Percentiles rank a stretch among this genome's conserved stretches.
These are phyloP conservation scores for Orthonevra nobilis DNA, from an alignment of 2,888 invertebrate genomes.

Conservation along the genomic window DNA sequence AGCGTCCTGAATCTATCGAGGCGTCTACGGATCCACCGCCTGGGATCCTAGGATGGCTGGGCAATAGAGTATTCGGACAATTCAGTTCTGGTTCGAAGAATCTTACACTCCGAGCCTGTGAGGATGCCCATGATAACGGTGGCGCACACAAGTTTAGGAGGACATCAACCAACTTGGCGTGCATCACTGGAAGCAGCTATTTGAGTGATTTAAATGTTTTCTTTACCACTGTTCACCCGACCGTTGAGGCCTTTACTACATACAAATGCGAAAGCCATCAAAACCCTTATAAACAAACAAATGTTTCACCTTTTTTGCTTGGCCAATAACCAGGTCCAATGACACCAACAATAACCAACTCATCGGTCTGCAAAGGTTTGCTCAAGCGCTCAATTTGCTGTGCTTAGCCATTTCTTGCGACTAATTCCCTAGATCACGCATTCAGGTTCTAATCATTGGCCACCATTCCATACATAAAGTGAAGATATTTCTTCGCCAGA, in stretches of 20 bases:
- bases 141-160: no score
- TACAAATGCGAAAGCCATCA: neutral
- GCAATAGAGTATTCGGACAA: no score
- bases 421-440: constrained; percentile 61
- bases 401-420: constrained; percentile 12
- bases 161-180: no score
- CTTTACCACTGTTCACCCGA: neutral
- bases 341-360: constrained; percentile 6
- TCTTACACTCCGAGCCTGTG: no score
- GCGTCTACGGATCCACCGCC: no score
- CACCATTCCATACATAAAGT: neutral
- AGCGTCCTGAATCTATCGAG: no score
- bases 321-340: neutral
- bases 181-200: no score
- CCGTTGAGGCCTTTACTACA: neutral
- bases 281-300: constrained; percentile 19
- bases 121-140: no score
- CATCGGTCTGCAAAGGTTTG: neutral
- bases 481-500: neutral
- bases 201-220: neutral
- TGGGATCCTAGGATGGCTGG: no score
- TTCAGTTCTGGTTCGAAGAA: no score
- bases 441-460: constrained; percentile 39
- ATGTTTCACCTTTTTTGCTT: constrained; percentile 13
- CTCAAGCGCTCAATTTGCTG: constrained; percentile 3